phyloP scores from a whole-genome alignment of 2,113 vertebrate genomes.

The Carlito syrichta region DNA sequence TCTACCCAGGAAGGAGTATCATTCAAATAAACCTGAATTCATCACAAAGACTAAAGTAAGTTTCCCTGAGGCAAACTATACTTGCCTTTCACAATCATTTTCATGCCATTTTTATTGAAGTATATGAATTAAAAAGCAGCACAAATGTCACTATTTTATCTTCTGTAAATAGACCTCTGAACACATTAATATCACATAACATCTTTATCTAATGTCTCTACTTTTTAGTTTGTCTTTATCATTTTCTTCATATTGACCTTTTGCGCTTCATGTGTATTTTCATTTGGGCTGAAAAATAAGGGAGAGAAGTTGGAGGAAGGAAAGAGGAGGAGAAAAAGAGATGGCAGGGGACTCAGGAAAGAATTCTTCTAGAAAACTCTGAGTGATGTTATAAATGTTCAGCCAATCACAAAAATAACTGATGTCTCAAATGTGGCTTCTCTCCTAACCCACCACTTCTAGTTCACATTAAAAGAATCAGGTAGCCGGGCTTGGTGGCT shows the following conservation, averaged over 20 bases:
- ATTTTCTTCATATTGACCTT: background rate
- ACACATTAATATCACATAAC: background rate
- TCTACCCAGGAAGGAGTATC: background rate
- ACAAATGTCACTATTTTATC: background rate
- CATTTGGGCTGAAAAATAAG: background rate
- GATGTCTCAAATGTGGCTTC: background rate
- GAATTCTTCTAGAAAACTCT: background rate
- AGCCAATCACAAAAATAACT: conserved; percentile 15
- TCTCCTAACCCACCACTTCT: background rate
- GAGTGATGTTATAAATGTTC: background rate
- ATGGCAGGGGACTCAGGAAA: background rate
- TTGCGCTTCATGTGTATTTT: background rate
- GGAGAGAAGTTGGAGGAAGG: background rate
- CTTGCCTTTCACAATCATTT: background rate
- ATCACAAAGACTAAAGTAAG: background rate
- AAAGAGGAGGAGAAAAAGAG: background rate
- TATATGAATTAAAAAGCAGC: background rate
- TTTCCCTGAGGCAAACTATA: conserved; percentile 14
- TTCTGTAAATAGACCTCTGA: background rate
- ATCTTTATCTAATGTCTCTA: background rate
- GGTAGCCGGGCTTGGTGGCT: no score
- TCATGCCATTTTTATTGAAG: background rate
- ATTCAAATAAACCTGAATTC: conserved; percentile 3
- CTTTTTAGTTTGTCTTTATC: background rate
- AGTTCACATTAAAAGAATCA: background rate